These are phyloP conservation scores for Glaucomys volans DNA, from an alignment of 2,113 vertebrate genomes.

Conservation along the genomic window DNA sequence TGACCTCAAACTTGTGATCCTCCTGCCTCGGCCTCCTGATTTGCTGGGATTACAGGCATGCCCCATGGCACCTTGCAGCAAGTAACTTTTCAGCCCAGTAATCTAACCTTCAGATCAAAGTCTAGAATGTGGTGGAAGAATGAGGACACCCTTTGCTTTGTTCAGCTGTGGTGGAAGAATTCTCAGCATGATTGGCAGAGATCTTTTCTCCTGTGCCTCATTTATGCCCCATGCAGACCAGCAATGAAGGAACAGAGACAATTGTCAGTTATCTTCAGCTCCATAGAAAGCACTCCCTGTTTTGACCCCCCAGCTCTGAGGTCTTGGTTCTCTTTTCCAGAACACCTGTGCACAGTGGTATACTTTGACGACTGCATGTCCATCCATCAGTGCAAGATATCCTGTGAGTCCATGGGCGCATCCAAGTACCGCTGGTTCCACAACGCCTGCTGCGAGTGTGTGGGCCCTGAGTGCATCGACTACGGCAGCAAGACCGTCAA, in stretches of 20 bases:
- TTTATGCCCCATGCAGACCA: neutral
- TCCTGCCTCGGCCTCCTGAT: neutral
- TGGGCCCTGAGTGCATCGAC: conserved; percentile 97
- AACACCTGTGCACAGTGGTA: conserved; percentile 98
- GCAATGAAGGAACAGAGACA: conserved; percentile 10
- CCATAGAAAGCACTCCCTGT: neutral
- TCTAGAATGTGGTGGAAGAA: neutral
- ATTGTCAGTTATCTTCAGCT: neutral
- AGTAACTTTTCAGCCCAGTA: neutral
- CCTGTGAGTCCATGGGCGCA: conserved; percentile 98
- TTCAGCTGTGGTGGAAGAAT: neutral
- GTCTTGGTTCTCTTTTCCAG: conserved; percentile 82
- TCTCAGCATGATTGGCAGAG: neutral
- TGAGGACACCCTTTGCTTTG: neutral
- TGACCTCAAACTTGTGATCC: no score
- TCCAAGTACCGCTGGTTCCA: conserved; percentile 99
- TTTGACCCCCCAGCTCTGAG: conserved; percentile 32
- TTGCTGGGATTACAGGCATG: neutral
- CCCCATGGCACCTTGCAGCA: neutral
- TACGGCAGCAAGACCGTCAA: conserved; percentile 98
- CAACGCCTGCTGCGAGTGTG: conserved; percentile 99
- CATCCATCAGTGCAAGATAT: conserved; percentile 98
- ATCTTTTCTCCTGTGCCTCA: neutral
- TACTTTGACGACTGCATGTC: conserved; percentile 99
- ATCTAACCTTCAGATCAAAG: neutral